Conservation (phyloP, 2,888 invertebrate genomes). For the Theodoxus fluviatilis region DNA sequence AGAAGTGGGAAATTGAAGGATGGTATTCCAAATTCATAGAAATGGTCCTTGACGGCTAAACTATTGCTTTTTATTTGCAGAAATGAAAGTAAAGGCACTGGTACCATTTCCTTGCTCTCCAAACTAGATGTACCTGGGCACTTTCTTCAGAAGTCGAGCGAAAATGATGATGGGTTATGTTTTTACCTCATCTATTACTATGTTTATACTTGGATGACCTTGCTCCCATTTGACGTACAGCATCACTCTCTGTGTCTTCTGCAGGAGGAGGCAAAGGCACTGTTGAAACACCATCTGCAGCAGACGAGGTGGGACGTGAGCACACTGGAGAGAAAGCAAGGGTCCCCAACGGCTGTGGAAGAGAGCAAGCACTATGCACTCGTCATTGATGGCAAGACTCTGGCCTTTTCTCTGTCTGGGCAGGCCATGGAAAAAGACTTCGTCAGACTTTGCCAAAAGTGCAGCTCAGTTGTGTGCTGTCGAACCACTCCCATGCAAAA, state of each 20-base stretch:
- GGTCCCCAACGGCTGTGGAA: slow-evolving; percentile 20
- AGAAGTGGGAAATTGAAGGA: too few relatives aligned
- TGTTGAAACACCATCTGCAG: slow-evolving; percentile 73
- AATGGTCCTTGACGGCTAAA: too few relatives aligned
- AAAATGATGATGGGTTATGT: too few relatives aligned
- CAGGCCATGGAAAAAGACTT: slow-evolving; percentile 80
- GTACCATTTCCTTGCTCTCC: too few relatives aligned
- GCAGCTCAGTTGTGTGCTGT: slow-evolving; percentile 90
- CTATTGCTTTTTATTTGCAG: too few relatives aligned
- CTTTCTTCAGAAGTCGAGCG: too few relatives aligned
- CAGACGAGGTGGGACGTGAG: slow-evolving; percentile 66
- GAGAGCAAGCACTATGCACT: slow-evolving; percentile 70
- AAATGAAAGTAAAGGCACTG: too few relatives aligned
- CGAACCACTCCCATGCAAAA: slow-evolving; percentile 92
- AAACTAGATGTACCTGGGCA: too few relatives aligned
- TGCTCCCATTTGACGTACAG: too few relatives aligned
- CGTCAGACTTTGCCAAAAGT: slow-evolving; percentile 81
- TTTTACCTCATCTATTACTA: neutral
- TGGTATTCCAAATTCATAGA: too few relatives aligned
- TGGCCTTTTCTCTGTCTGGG: slow-evolving; percentile 86
- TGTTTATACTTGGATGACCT: too few relatives aligned
- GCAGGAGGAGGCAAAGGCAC: slow-evolving; percentile 77
- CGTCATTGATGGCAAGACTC: slow-evolving; percentile 91
- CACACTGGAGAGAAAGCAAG: neutral
- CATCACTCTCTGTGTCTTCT: too few relatives aligned